Evolutionary conservation across 2,888 invertebrate species (phyloP).

Genomic region (Conchocele bisecta): DNA sequence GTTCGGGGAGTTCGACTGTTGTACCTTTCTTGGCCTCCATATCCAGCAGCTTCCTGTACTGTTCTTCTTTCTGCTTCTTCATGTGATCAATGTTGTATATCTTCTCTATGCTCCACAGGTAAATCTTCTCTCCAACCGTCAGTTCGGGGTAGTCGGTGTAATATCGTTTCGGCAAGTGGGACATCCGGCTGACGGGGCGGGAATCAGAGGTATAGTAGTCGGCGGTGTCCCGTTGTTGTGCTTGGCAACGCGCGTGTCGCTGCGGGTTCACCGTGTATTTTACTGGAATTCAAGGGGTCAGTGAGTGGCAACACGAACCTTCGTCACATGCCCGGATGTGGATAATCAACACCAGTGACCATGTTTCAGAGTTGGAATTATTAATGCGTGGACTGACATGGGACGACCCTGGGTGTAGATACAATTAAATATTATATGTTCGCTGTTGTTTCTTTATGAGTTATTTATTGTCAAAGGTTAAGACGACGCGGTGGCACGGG

Average conservation of each 20-base stretch:
- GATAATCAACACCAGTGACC: no score
- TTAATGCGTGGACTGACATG: no score
- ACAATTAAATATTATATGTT: no score
- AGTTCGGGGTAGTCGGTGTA: constrained; percentile 58
- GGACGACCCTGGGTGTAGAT: no score
- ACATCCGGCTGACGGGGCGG: constrained; percentile 37
- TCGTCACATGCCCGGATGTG: no score
- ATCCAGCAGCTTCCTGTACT: constrained; percentile 68
- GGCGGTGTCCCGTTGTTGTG: no score
- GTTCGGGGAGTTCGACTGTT: background rate
- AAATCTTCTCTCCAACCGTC: constrained; percentile 65
- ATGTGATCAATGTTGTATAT: constrained; percentile 71
- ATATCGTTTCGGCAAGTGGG: constrained; percentile 51
- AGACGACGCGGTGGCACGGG: no score
- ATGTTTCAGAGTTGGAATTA: no score
- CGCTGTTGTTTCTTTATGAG: no score
- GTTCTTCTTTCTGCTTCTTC: constrained; percentile 68
- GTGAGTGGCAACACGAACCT: no score
- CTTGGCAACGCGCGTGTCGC: constrained; percentile 65
- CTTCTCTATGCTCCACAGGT: constrained; percentile 71
- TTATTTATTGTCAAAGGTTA: no score
- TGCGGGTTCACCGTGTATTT: constrained; percentile 66
- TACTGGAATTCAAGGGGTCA: no score
- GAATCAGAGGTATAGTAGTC: constrained; percentile 46
- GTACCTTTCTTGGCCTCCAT: constrained; percentile 69